phyloP scores from a whole-genome alignment of 2,113 vertebrate species.

The Uropsilus gracilis region DNA sequence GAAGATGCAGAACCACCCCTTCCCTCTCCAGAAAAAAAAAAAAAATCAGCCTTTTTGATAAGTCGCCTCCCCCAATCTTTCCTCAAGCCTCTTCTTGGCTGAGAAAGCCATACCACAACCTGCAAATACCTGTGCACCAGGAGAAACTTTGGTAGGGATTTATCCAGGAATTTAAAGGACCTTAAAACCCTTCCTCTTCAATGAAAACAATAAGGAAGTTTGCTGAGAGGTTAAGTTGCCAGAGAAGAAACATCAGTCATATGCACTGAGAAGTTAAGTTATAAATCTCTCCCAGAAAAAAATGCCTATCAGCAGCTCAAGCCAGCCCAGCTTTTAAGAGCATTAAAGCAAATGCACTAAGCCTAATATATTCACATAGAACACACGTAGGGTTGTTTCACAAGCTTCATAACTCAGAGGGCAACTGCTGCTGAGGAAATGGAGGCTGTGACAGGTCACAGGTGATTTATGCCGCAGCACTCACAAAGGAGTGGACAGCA shows the following conservation, averaged over 20 bases:
- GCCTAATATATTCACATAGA: conserved; percentile 41
- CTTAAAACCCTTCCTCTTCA: conserved; percentile 16
- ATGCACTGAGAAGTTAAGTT: conserved; percentile 61
- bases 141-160: not conserved
- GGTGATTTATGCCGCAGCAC: conserved; percentile 80
- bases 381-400: conserved; percentile 38
- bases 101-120: not conserved
- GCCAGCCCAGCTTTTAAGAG: conserved; percentile 62
- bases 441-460: conserved; percentile 76
- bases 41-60: no score
- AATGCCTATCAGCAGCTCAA: conserved; percentile 52
- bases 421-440: conserved; percentile 69
- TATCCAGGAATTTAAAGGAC: conserved; percentile 1
- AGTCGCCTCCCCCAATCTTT: no score
- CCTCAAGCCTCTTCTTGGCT: not conserved
- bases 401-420: conserved; percentile 67
- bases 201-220: conserved; percentile 63
- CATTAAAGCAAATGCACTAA: not conserved
- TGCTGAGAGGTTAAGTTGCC: conserved; percentile 58
- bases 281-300: conserved; percentile 68
- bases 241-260: conserved; percentile 50
- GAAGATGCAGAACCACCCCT: not conserved
- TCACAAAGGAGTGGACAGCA: conserved; percentile 48
- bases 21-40: not conserved
- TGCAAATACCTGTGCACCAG: not conserved